Conservation (phyloP, 1,140 invertebrate species). For the Drosophila santomea region DNA sequence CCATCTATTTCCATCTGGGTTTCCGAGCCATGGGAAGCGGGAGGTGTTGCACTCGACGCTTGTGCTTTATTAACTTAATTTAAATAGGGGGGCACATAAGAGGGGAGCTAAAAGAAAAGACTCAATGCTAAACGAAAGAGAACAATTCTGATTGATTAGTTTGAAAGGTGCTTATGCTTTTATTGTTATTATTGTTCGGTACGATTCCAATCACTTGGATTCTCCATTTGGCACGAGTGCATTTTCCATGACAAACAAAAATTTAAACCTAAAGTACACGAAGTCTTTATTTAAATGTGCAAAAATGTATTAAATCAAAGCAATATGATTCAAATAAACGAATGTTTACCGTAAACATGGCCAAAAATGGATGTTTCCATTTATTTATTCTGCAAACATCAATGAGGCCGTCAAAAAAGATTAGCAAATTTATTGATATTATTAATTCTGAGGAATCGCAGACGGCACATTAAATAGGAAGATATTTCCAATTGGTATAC, state of each 20-base stretch:
- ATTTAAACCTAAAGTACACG: neutral
- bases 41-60: constrained; percentile 20
- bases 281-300: too few relatives aligned
- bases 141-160: neutral
- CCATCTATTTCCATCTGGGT: constrained; percentile 14
- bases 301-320: neutral
- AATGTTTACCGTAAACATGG: too few relatives aligned
- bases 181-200: neutral
- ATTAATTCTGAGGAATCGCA: too few relatives aligned
- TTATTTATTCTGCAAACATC: too few relatives aligned
- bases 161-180: neutral
- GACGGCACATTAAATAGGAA: too few relatives aligned
- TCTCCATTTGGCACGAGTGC: neutral
- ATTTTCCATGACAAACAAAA: neutral
- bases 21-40: neutral
- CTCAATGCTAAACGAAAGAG: neutral
- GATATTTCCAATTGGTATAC: too few relatives aligned
- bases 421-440: too few relatives aligned
- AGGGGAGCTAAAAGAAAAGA: neutral
- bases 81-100: constrained; percentile 3
- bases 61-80: constrained; percentile 38
- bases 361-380: too few relatives aligned
- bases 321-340: too few relatives aligned
- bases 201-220: too few relatives aligned
- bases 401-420: too few relatives aligned